phyloP scores from a whole-genome alignment of 2,113 vertebrate genomes.

The Butastur rufipennis region DNA sequence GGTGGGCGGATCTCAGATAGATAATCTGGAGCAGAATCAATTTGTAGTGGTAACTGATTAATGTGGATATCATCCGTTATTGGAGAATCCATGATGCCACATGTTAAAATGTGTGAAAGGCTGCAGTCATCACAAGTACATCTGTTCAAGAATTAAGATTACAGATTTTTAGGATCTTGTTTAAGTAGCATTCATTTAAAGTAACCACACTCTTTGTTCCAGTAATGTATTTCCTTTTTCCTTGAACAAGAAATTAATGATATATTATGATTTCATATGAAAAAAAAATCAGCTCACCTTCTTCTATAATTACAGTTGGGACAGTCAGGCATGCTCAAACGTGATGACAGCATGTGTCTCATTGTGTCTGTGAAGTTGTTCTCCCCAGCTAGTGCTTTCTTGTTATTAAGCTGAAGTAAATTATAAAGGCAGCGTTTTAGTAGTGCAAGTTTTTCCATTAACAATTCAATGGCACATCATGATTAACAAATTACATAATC shows the following conservation, averaged over 20 bases:
- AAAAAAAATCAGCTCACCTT: constrained; percentile 78
- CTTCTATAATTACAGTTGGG: constrained; percentile 96
- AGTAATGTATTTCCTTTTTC: neutral
- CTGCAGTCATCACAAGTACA: constrained; percentile 99
- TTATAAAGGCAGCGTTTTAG: constrained; percentile 32
- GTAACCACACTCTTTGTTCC: neutral
- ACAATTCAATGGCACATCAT: neutral
- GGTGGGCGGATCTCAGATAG: constrained; percentile 89
- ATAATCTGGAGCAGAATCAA: constrained; percentile 85
- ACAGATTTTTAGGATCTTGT: neutral
- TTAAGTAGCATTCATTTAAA: neutral
- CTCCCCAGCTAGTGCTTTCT: constrained; percentile 85
- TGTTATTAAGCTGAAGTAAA: constrained; percentile 82
- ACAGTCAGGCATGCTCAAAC: constrained; percentile 93
- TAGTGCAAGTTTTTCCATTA: neutral
- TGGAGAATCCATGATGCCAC: constrained; percentile 96
- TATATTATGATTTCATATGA: constrained; percentile 6
- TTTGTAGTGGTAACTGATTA: constrained; percentile 86
- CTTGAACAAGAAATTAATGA: neutral
- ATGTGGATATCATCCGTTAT: constrained; percentile 88
- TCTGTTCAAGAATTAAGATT: constrained; percentile 70
- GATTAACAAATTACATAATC: neutral
- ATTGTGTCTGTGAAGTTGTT: constrained; percentile 94
- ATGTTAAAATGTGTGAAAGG: constrained; percentile 97
- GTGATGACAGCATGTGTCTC: constrained; percentile 92